Evolutionary conservation across 1,140 invertebrate genomes (phyloP).

Genomic region (Drosophila suzukii): DNA sequence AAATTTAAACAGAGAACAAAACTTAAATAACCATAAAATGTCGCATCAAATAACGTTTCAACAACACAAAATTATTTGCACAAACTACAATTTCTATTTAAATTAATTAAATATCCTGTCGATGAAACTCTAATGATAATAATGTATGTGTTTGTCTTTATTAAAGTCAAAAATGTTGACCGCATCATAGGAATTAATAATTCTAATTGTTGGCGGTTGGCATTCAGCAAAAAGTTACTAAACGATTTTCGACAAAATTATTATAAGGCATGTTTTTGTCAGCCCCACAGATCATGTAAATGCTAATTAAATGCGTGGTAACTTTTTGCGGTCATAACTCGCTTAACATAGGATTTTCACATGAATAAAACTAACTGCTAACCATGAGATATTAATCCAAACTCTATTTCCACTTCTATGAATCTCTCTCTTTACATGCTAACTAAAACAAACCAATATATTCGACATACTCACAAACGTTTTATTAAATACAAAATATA

Average conservation of each 20-base stretch:
- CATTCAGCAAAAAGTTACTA: constrained; percentile 67
- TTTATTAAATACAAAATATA: constrained; percentile 41
- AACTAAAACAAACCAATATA: constrained; percentile 51
- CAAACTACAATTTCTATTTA: constrained; percentile 47
- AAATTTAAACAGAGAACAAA: constrained; percentile 54
- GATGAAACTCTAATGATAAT: constrained; percentile 51
- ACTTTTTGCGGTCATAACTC: constrained; percentile 70
- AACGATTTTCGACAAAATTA: constrained; percentile 18
- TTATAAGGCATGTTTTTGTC: constrained; percentile 29
- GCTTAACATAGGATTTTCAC: constrained; percentile 60
- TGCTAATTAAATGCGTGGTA: constrained; percentile 46
- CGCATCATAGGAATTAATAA: constrained; percentile 14
- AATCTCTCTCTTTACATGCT: constrained; percentile 78
- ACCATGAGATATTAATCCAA: constrained; percentile 73
- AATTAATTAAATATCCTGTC: constrained; percentile 29
- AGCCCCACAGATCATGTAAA: constrained; percentile 25
- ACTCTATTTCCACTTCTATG: constrained; percentile 78
- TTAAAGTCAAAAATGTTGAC: constrained; percentile 17
- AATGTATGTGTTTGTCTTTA: constrained; percentile 74
- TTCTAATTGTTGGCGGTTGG: constrained; percentile 17
- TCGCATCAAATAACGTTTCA: constrained; percentile 71
- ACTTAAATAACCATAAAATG: constrained; percentile 75
- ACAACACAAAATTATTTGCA: constrained; percentile 39
- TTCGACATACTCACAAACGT: constrained; percentile 45
- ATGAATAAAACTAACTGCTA: constrained; percentile 68